These are phyloP conservation scores for Ernsta delagoae DNA, from an alignment of 2,888 invertebrate species.

Conservation along the genomic window DNA sequence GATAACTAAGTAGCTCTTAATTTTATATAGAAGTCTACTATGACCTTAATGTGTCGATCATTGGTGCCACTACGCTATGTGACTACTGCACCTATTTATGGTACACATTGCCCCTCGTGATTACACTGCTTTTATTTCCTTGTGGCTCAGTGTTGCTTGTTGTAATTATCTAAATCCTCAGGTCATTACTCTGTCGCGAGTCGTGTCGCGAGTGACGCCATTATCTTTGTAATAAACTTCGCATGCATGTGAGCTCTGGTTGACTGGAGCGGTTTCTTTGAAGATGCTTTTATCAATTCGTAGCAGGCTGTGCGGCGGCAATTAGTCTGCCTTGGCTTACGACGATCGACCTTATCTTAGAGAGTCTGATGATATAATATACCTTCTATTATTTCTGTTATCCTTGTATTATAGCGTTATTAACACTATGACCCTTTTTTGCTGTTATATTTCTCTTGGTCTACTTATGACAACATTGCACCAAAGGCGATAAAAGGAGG, in stretches of 20 bases:
- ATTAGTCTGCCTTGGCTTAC: conserved; percentile 42
- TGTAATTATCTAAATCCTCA: conserved; percentile 36
- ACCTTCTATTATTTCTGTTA: not conserved
- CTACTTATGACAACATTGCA: too few relatives aligned
- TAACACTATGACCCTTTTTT: not conserved
- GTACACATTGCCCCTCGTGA: too few relatives aligned
- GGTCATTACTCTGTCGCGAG: conserved; percentile 31
- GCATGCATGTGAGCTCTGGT: conserved; percentile 34
- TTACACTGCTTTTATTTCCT: too few relatives aligned
- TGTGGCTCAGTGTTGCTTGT: too few relatives aligned
- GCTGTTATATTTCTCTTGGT: too few relatives aligned
- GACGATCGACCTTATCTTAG: conserved; percentile 4
- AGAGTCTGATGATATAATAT: not conserved
- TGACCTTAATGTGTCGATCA: too few relatives aligned
- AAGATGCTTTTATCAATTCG: conserved; percentile 46
- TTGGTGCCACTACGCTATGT: too few relatives aligned
- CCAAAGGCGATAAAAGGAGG: too few relatives aligned
- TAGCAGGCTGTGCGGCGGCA: conserved; percentile 42
- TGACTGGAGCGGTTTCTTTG: conserved; percentile 45
- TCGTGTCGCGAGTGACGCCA: conserved; percentile 38
- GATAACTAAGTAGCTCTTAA: too few relatives aligned
- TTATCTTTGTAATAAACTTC: conserved; percentile 39
- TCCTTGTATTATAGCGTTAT: not conserved
- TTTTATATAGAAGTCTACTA: too few relatives aligned
- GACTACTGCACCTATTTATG: too few relatives aligned